phyloP scores from a whole-genome alignment of 2,888 invertebrate species.

The Plagiodera versicolora region DNA sequence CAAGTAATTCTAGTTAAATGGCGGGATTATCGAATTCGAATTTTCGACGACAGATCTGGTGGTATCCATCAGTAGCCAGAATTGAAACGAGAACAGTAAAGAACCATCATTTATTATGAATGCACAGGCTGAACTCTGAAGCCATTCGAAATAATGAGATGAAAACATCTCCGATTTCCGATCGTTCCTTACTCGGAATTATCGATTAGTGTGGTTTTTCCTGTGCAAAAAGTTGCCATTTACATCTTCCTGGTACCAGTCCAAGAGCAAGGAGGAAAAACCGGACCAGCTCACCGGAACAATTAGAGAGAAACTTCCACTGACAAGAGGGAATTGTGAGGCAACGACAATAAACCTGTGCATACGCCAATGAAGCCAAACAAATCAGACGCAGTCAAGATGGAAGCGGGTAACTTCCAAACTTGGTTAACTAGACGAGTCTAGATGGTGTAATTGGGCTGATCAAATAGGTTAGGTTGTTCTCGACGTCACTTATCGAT shows the following conservation, averaged over 20 bases:
- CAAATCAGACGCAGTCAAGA: background rate
- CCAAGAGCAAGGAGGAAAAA: too few relatives aligned
- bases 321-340: background rate
- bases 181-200: background rate
- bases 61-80: background rate
- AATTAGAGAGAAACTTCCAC: background rate
- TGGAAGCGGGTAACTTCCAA: conserved; percentile 20
- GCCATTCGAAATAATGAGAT: background rate
- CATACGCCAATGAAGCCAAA: background rate
- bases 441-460: conserved; percentile 44
- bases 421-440: conserved; percentile 41
- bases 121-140: too few relatives aligned
- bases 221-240: background rate
- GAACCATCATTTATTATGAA: too few relatives aligned
- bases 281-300: too few relatives aligned
- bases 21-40: background rate
- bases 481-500: conserved; percentile 26
- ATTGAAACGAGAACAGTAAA: background rate
- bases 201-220: background rate
- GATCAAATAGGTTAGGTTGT: conserved; percentile 42
- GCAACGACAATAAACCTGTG: background rate
- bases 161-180: background rate
- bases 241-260: background rate
- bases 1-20: background rate
- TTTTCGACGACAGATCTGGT: background rate